Evolutionary conservation across 2,888 invertebrate genomes (phyloP).

Genomic region (Galerucella nymphaeae): DNA sequence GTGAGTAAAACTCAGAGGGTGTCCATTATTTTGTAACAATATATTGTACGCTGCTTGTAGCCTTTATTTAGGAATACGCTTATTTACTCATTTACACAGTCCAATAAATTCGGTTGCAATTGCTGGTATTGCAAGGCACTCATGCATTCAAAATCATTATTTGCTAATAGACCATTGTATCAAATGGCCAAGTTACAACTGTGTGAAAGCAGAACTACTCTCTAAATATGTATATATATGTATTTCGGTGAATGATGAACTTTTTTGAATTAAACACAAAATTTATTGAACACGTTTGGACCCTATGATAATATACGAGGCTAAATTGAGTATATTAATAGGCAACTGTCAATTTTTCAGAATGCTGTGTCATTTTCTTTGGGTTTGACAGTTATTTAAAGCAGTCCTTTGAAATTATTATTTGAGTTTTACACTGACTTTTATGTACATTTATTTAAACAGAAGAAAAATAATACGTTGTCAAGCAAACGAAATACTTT

Average conservation of each 20-base stretch:
- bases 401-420: no score
- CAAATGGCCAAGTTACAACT: constrained; percentile 10
- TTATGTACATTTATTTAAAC: no score
- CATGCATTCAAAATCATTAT: constrained; percentile 55
- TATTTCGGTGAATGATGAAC: background rate
- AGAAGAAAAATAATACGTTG: no score
- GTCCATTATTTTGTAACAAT: constrained; percentile 57
- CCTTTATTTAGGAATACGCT: constrained; percentile 63
- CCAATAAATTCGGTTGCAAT: constrained; percentile 65
- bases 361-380: no score
- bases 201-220: constrained; percentile 8
- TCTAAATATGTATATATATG: background rate
- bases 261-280: background rate
- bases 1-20: constrained; percentile 62
- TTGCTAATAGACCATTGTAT: constrained; percentile 43
- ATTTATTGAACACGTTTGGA: background rate
- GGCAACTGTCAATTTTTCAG: no score
- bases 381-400: no score
- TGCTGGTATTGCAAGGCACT: constrained; percentile 58
- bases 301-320: no score
- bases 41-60: constrained; percentile 56
- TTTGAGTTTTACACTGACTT: no score
- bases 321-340: no score
- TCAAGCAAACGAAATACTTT: no score
- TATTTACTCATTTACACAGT: constrained; percentile 65